Evolutionary conservation across 2,797 vertebrate genomes (phyloP), one percentile per base, ranked within the genome.

Genomic region (Tokudaia muenninki): DNA sequence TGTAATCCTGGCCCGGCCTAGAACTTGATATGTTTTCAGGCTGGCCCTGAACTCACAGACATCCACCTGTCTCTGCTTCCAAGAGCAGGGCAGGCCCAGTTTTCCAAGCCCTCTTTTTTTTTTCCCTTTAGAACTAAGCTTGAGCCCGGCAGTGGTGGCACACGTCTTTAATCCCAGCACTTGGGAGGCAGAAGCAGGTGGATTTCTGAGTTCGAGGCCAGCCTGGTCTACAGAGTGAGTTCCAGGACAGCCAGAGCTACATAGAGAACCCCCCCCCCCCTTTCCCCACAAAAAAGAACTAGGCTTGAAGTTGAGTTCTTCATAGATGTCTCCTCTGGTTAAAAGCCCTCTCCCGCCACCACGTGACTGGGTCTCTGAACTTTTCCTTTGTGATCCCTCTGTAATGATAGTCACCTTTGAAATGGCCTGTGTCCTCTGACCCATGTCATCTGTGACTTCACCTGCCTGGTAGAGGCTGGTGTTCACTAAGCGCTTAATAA

Each of bases 291-390:
- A 10, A 10, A 10, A 52, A 52, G 65, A 59, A 5, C n/a, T 78
- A 47, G 37, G 65, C 65, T 55, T 0, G 4, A 24, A 17, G 10
- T 77, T 50, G 16, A 34, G 57, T 22, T 78, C 26, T 87, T 70
- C 55, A 57, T 34, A 29, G 5, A 79, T 1, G 14, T 16, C 31
- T 74, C 9, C 16, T 74, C 26, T 50, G 5, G 31, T 10, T 6
- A 1, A 3, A 1, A 0, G 6, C 13, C 13, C 11, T 1, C 0
- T 31, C 6, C 34, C 7, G 1, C n/a, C 3, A 37, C 70, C 70
- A n/a, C 1, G 70, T 72, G 52, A 11, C 1, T 17, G 0, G 13
- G 59, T 37, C 52, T 87, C 52, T 47, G 52, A 78, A 21, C 6
- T 80, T 82, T 63, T 37, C 50, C n/a, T 70, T 14, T 29, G 67